These are phyloP conservation scores for Aramus guarauna DNA, from an alignment of 2,113 vertebrate species.

Conservation along the genomic window DNA sequence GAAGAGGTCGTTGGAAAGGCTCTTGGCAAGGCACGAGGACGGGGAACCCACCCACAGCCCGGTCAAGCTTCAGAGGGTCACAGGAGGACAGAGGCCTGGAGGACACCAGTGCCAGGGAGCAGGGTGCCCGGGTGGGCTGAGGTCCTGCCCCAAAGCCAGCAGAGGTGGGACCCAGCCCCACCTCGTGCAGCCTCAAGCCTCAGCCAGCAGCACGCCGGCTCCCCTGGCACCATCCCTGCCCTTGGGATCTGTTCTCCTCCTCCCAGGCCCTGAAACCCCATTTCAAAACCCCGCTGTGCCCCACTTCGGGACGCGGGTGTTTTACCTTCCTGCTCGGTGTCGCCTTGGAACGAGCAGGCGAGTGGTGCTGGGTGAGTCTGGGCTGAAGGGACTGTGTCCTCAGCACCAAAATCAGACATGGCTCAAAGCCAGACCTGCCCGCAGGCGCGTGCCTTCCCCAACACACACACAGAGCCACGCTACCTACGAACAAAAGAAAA, in stretches of 20 bases:
- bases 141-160: not conserved
- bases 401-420: not conserved
- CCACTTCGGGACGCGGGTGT: rapidly evolving
- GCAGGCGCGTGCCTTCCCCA: rapidly evolving
- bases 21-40: not conserved
- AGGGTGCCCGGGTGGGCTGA: not conserved
- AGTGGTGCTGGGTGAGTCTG: not conserved
- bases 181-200: not conserved
- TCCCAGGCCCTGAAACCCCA: not conserved
- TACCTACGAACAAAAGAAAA: not conserved
- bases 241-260: not conserved
- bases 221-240: not conserved
- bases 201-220: not conserved
- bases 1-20: not conserved
- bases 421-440: not conserved
- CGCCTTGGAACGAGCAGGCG: rapidly evolving
- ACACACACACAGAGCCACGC: not conserved
- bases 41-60: not conserved
- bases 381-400: not conserved
- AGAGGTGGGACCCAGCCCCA: not conserved
- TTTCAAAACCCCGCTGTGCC: not conserved
- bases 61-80: rapidly evolving
- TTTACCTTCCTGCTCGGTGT: not conserved
- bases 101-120: not conserved
- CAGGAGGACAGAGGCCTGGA: not conserved